These are phyloP conservation scores for Acropternis orthonyx DNA, from an alignment of 2,797 vertebrate genomes.

Conservation along the genomic window DNA sequence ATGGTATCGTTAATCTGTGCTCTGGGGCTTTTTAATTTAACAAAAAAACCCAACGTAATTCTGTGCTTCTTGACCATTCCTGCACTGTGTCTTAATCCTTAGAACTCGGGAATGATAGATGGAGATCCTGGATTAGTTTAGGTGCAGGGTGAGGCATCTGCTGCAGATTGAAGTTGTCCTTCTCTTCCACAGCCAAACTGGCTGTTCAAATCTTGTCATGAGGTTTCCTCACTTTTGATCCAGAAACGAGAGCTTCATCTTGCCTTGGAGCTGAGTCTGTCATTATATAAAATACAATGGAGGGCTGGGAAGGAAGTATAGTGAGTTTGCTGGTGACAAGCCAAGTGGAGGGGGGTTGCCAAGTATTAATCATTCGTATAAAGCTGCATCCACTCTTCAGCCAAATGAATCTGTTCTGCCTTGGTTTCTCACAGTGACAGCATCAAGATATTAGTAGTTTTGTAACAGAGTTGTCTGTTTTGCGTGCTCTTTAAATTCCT, in stretches of 20 bases:
- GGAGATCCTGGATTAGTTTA: neutral
- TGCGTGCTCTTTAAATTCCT: neutral
- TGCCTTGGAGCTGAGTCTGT: neutral
- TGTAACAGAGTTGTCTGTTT: slow-evolving; percentile 5
- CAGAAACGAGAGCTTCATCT: slow-evolving; percentile 1
- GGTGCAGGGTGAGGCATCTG: neutral
- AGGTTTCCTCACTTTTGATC: neutral
- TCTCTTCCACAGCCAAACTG: neutral
- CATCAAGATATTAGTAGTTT: slow-evolving; percentile 16
- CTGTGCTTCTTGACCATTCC: neutral
- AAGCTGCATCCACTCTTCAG: slow-evolving; percentile 53
- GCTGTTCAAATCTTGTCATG: neutral
- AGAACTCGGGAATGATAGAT: neutral
- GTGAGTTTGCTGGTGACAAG: slow-evolving; percentile 39
- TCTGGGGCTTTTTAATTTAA: neutral
- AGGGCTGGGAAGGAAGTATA: slow-evolving; percentile 53
- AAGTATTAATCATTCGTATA: slow-evolving; percentile 63
- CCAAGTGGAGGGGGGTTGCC: slow-evolving; percentile 50
- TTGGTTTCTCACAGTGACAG: slow-evolving; percentile 46
- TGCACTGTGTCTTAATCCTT: neutral
- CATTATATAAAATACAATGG: slow-evolving; percentile 42
- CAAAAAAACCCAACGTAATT: neutral
- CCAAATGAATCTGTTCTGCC: slow-evolving; percentile 58
- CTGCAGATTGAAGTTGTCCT: neutral
- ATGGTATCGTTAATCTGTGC: neutral